phyloP scores from a whole-genome alignment of 1,140 invertebrate species.

The Akabosia matsudoensis region DNA sequence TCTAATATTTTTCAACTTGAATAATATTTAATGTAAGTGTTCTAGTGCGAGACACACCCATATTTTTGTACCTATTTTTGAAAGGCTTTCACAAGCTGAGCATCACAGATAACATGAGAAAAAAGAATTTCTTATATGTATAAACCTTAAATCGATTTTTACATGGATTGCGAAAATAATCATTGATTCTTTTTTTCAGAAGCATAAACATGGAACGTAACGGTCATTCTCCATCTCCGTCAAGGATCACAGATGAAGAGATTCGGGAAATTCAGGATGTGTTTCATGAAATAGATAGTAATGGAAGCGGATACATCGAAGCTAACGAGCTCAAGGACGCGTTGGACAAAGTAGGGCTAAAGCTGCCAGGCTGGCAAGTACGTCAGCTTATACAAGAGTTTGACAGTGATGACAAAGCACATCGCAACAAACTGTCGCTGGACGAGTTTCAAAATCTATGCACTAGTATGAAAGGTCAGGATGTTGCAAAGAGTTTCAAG shows the following conservation, averaged over 20 bases:
- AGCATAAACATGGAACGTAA: conserved; percentile 20
- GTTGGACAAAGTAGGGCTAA: conserved; percentile 82
- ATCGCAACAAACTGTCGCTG: conserved; percentile 73
- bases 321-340: conserved; percentile 82
- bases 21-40: too few relatives aligned
- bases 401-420: conserved; percentile 66
- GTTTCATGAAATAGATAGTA: conserved; percentile 73
- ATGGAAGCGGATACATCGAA: conserved; percentile 86
- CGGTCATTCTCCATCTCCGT: not conserved
- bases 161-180: too few relatives aligned
- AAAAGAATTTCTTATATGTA: too few relatives aligned
- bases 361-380: conserved; percentile 88
- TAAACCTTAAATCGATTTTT: not conserved
- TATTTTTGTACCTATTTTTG: too few relatives aligned
- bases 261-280: not conserved
- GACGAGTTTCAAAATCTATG: conserved; percentile 85
- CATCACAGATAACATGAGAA: too few relatives aligned
- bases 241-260: conserved; percentile 10
- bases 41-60: too few relatives aligned
- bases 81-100: too few relatives aligned
- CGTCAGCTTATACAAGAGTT: conserved; percentile 86
- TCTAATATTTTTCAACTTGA: too few relatives aligned
- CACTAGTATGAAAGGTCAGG: conserved; percentile 80
- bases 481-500: conserved; percentile 83
- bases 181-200: too few relatives aligned